Evolutionary conservation across 1,140 invertebrate species (phyloP), one percentile per base, ranked within the genome.

Genomic region (Ericerus pela): DNA sequence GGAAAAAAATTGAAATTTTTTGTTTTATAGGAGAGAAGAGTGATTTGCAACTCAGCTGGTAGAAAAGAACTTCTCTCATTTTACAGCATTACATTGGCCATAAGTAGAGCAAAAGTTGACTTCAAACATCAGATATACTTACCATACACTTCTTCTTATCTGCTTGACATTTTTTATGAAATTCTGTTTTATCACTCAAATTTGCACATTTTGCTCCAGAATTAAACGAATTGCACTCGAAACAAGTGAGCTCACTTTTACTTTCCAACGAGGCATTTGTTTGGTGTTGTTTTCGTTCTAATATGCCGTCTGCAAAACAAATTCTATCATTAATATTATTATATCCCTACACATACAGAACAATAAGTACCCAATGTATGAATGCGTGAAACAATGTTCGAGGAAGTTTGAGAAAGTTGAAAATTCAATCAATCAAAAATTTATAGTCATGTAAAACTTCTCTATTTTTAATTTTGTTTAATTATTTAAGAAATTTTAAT

Each of bases 141-240:
- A 87, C 84, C 80, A 85, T 84, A 67, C 85, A 88, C 33, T 79
- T 79, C 58, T 81, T 75, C 61, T 79, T 75, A 56, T 88, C 82
- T 60, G 81, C 79, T 36, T 74, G 74, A 67, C 84, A 88, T 64
- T 86, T 86, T 58, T 78, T 75, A 54, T 77, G 74, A 16, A 84
- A 74, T 8, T 67, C 68, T 0, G 75, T 76, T 58, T 76, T 70
- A 60, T 84, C 83, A 14, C 72, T 64, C 30, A 56, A 28, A 2
- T 85, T 78, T 6, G 76, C 74, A 60, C 86, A 90, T 41, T 70
- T 73, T 29, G 82, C 79, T 16, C 79, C 80, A 26, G 80, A 58
- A 2, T 79, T 76, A 70, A 86, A 81, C 0, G 83, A 82, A 57
- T 84, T 77, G 65, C 86, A 90, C 51, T 76, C 75, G 67, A 85